These are phyloP conservation scores for Moxostoma hubbsi DNA, from an alignment of 2,797 vertebrate species.

Conservation along the genomic window DNA sequence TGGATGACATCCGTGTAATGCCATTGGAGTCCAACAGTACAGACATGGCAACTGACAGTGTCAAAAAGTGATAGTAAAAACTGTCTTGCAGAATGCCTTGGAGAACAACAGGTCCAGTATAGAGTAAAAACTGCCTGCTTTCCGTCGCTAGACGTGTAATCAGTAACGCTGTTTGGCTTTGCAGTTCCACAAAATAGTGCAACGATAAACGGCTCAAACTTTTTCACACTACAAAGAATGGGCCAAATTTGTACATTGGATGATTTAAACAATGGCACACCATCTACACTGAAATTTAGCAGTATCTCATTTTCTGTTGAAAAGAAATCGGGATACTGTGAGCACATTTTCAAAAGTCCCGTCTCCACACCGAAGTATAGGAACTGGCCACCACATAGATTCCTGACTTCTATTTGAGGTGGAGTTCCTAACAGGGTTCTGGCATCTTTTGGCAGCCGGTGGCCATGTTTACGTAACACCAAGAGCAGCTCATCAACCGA, in stretches of 20 bases:
- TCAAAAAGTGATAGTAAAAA: not conserved
- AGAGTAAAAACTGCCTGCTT: constrained; percentile 4
- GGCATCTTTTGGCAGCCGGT: not conserved
- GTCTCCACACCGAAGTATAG: not conserved
- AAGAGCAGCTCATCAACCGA: not conserved
- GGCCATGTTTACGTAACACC: not conserved
- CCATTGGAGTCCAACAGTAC: no score
- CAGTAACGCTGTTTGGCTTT: not conserved
- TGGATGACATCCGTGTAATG: not conserved
- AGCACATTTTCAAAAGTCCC: not conserved
- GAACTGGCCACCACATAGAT: not conserved
- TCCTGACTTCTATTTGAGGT: not conserved
- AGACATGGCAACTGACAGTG: no score
- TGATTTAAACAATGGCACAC: not conserved
- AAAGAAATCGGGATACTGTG: not conserved
- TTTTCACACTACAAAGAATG: not conserved
- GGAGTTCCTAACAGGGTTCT: not conserved
- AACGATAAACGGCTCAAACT: not conserved
- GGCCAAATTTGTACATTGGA: constrained; percentile 3
- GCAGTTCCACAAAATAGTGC: not conserved
- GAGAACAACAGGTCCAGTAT: constrained; percentile 7
- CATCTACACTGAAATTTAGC: not conserved
- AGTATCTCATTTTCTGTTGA: not conserved
- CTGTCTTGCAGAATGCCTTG: not conserved
- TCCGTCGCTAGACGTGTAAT: no score